Percentiles rank a stretch among this genome's conserved stretches.
These are phyloP conservation scores for Peromyscus eremicus DNA, from an alignment of 2,797 vertebrate genomes.

Conservation along the genomic window DNA sequence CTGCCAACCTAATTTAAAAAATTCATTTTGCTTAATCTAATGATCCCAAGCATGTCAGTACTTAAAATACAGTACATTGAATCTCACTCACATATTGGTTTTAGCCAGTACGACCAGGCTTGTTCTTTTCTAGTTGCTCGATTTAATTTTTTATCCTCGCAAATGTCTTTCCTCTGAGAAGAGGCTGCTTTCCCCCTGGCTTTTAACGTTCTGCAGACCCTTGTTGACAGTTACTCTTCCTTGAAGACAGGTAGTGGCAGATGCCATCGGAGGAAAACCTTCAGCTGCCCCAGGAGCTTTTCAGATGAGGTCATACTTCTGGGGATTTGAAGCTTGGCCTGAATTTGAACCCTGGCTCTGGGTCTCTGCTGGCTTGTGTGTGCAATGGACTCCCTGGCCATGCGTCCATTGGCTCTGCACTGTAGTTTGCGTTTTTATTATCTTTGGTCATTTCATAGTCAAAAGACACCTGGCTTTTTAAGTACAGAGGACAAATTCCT, in stretches of 20 bases:
- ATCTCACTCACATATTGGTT: background rate
- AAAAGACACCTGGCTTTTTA: constrained; percentile 72
- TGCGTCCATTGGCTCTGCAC: constrained; percentile 68
- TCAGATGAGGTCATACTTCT: constrained; percentile 64
- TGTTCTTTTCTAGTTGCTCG: constrained; percentile 22
- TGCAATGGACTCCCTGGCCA: constrained; percentile 71
- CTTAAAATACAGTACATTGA: constrained; percentile 27
- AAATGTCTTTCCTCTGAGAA: background rate
- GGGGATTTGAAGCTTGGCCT: constrained; percentile 78
- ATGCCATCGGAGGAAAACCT: constrained; percentile 26
- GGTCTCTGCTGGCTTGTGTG: constrained; percentile 77
- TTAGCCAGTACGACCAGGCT: background rate
- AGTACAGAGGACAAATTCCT: constrained; percentile 14
- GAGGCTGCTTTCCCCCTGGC: background rate
- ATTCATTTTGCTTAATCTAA: constrained; percentile 32
- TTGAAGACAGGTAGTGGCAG: background rate
- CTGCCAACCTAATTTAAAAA: constrained; percentile 52
- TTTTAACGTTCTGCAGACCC: constrained; percentile 4
- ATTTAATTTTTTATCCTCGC: constrained; percentile 17
- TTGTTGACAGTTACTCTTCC: constrained; percentile 15
- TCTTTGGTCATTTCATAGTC: constrained; percentile 79
- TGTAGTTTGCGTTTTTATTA: constrained; percentile 70
- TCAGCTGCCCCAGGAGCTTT: constrained; percentile 43
- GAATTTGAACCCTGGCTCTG: constrained; percentile 79
- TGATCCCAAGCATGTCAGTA: background rate